These are phyloP conservation scores for Nematostella vectensis DNA, from an alignment of 92 coral and sea anemone genomes.

Conservation along the genomic window DNA sequence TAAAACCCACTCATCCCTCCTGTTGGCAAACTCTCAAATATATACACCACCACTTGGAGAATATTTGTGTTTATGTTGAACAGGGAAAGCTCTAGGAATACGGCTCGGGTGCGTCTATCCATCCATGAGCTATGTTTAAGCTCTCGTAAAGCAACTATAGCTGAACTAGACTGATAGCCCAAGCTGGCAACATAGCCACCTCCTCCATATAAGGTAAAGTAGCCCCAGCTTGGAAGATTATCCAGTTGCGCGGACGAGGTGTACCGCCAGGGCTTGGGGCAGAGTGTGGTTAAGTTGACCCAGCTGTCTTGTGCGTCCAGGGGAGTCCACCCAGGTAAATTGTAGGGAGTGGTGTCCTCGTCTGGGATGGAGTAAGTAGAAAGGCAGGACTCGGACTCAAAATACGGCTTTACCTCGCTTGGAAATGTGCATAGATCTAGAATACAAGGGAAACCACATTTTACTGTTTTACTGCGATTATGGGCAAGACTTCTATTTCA, in stretches of 20 bases:
- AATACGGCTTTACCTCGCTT: neutral
- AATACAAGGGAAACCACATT: too few species aligned
- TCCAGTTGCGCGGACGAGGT: slow-evolving; percentile 23
- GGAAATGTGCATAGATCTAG: neutral
- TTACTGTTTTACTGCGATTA: too few species aligned
- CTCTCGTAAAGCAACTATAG: slow-evolving; percentile 12
- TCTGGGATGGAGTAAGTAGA: slow-evolving; percentile 18
- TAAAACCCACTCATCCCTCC: slow-evolving; percentile 20
- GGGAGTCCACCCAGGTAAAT: slow-evolving; percentile 46
- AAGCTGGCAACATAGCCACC: slow-evolving; percentile 56
- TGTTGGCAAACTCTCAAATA: slow-evolving; percentile 33
- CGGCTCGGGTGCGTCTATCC: slow-evolving; percentile 34
- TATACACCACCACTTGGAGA: slow-evolving; percentile 30
- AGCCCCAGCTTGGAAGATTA: slow-evolving; percentile 43
- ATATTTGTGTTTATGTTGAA: slow-evolving; percentile 36
- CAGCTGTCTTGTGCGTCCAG: slow-evolving; percentile 19
- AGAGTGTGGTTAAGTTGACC: slow-evolving; percentile 10
- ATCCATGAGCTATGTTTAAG: slow-evolving; percentile 37
- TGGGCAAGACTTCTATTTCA: too few species aligned
- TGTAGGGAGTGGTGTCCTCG: slow-evolving; percentile 65
- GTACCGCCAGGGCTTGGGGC: slow-evolving; percentile 84
- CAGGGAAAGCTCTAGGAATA: slow-evolving; percentile 42
- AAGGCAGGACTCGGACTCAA: slow-evolving; percentile 37
- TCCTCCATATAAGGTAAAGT: slow-evolving; percentile 34
- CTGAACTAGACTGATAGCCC: slow-evolving; percentile 37